These are phyloP conservation scores for Heteractis magnifica DNA, from an alignment of 92 coral and sea anemone genomes.

Conservation along the genomic window DNA sequence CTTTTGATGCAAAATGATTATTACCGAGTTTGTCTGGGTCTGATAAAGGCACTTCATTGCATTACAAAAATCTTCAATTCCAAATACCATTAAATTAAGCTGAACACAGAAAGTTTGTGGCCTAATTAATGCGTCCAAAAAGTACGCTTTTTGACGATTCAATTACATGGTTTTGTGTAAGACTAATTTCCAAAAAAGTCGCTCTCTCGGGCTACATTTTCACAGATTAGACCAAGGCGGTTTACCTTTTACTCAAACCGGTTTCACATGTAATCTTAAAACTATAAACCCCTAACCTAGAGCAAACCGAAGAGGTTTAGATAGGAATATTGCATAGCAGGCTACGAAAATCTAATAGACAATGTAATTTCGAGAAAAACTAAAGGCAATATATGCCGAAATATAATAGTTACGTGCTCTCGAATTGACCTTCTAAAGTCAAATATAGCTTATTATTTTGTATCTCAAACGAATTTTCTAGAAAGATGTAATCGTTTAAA, in stretches of 20 bases:
- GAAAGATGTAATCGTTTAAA: background rate
- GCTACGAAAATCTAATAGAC: background rate
- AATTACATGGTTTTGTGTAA: background rate
- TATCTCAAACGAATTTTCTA: background rate
- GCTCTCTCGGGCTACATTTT: too few species aligned
- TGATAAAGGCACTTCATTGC: background rate
- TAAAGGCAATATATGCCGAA: background rate
- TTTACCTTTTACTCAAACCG: too few species aligned
- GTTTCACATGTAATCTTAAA: too few species aligned
- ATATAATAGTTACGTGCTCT: background rate
- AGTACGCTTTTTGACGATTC: background rate
- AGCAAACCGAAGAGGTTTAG: too few species aligned
- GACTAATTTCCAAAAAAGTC: background rate
- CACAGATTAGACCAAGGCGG: too few species aligned
- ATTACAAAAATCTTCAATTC: background rate
- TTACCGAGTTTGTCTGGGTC: background rate
- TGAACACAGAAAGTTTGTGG: too few species aligned
- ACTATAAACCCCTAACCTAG: too few species aligned
- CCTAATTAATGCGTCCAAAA: background rate
- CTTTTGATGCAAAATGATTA: too few species aligned
- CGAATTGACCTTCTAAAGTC: background rate
- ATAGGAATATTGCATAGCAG: too few species aligned
- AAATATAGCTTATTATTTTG: background rate
- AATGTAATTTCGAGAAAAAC: background rate
- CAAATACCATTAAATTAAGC: background rate